Conservation (phyloP, 2,888 invertebrate genomes). For the Clepsis dumicolana region DNA sequence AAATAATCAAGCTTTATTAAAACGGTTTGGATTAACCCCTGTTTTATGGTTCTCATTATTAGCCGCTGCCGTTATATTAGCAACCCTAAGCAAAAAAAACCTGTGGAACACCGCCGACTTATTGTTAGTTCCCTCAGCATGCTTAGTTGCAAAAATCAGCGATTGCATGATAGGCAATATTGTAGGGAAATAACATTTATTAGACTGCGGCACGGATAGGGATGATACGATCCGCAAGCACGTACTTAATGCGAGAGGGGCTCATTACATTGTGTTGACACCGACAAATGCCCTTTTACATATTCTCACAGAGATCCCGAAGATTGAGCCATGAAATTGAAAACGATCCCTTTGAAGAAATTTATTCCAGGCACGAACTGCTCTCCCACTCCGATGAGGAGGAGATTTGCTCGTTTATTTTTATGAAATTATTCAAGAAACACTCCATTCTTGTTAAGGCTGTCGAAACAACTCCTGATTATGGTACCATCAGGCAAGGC, state of each 20-base stretch:
- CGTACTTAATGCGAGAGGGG: conserved; percentile 76
- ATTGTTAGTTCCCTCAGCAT: conserved; percentile 4
- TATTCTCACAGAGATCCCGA: conserved; percentile 83
- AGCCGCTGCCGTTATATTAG: conserved; percentile 33
- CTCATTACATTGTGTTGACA: conserved; percentile 85
- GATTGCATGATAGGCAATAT: conserved; percentile 26
- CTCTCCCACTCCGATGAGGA: conserved; percentile 78
- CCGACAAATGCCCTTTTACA: conserved; percentile 85
- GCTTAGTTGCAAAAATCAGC: conserved; percentile 3
- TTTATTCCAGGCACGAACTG: conserved; percentile 85
- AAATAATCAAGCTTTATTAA: conserved; percentile 43
- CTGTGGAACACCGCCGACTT: neutral
- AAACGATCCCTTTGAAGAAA: conserved; percentile 85
- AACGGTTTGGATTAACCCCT: conserved; percentile 40
- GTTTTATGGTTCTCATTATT: conserved; percentile 42
- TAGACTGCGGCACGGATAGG: conserved; percentile 48
- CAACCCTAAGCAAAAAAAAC: conserved; percentile 15
- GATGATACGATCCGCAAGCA: conserved; percentile 67
- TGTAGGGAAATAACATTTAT: conserved; percentile 20
- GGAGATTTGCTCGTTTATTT: conserved; percentile 85
- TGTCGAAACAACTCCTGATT: conserved; percentile 50
- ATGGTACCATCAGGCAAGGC: conserved; percentile 9
- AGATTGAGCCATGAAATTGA: conserved; percentile 86
- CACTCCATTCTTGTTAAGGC: conserved; percentile 71
- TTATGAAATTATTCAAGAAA: conserved; percentile 84